phyloP scores from a whole-genome alignment of 2,888 invertebrate species.

The Ophioninae sp. region DNA sequence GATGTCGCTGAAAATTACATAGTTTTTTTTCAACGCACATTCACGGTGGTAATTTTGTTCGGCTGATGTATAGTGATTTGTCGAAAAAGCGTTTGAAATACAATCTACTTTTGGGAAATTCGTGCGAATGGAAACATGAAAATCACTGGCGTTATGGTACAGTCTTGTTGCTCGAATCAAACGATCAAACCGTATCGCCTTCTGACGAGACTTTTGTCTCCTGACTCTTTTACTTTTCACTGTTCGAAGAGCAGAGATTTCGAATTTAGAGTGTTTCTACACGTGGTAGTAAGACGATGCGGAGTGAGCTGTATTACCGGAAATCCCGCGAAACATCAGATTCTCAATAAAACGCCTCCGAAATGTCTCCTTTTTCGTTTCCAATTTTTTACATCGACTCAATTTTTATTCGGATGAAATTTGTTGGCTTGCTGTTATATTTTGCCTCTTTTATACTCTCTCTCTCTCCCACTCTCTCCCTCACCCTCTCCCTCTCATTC shows the following conservation, averaged over 20 bases:
- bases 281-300: constrained; percentile 68
- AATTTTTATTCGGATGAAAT: background rate
- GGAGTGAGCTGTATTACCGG: constrained; percentile 44
- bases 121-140: constrained; percentile 37
- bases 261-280: constrained; percentile 80
- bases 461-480: constrained; percentile 22
- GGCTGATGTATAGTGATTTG: background rate
- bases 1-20: background rate
- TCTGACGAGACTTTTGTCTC: constrained; percentile 16
- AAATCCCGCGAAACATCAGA: constrained; percentile 68
- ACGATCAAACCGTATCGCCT: constrained; percentile 42
- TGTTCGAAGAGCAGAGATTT: constrained; percentile 66
- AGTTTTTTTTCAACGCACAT: too few species aligned
- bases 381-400: background rate
- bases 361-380: constrained; percentile 66
- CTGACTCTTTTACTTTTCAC: constrained; percentile 4
- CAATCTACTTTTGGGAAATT: constrained; percentile 43
- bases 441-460: constrained; percentile 20
- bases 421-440: background rate
- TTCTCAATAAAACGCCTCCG: constrained; percentile 81
- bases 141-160: constrained; percentile 30
- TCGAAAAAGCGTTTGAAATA: background rate
- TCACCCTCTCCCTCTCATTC: constrained; percentile 10
- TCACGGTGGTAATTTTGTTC: too few species aligned
- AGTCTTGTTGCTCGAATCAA: constrained; percentile 19